Base-by-base conservation (phyloP, 2,113 vertebrate genomes). In the Carassius auratus region DNA sequence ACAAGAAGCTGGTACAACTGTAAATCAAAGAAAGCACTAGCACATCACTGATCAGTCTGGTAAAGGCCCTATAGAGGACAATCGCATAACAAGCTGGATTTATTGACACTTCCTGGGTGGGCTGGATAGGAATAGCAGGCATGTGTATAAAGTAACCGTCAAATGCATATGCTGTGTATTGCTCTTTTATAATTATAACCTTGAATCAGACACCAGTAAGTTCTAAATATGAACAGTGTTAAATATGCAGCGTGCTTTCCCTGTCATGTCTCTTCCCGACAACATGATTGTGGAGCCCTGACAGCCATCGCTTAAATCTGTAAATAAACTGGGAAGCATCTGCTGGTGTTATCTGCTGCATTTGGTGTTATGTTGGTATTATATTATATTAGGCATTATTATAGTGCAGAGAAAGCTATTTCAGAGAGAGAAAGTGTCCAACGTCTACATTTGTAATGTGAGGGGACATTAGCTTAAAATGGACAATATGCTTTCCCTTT, bases 141-240 rank as follows among this genome's bases (percentile, higher is more conserved):
- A 66, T 21, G 5, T 48, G 38, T 64, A 76, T 55, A 66, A 52
- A 8, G 73, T 55, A 36, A 55, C 23, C 30, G 0, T 30, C 78
- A 81, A 19, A 66, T 23, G 13, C 12, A 23, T 48, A 62, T 42
- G 66, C 45, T 42, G 15, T 75, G 68, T 50, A 73, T 13, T 76
- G 50, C 17, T 26, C 45, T 26, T 13, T 59, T 8, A 33, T 30
- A 42, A 80, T 85, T 62, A 85, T 62, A 52, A 80, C 76, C 55
- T 73, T 30, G 36, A 19, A 19, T 61, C 36, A 30, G 64, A 10
- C 42, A 45, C 42, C 42, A 45, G 42, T 45, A 14, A 84, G 17
- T 33, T 74, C 84, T 88, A 88, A 84, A 88, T 84, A 80, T 26
- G 84, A 84, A 68, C 13, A 0, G 61, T 81, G 76, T 80, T 88